Evolutionary conservation across 2,888 invertebrate genomes (phyloP).

Genomic region (Eristalis pertinax): DNA sequence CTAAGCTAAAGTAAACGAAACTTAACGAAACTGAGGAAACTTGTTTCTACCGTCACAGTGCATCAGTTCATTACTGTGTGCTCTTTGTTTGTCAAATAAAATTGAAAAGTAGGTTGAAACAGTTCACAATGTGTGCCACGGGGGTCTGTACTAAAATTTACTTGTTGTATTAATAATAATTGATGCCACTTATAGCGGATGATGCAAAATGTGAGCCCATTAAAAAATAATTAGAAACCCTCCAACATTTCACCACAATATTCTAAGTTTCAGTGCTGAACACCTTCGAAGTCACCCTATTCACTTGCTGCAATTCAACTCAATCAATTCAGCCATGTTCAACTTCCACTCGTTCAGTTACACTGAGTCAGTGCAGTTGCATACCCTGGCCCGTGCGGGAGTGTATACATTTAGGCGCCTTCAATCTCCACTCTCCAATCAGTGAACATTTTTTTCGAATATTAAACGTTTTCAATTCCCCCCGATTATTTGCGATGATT

Average conservation of each 20-base stretch:
- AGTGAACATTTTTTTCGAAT: background rate
- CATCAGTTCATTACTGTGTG: no score
- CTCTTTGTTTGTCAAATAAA: no score
- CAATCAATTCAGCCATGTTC: background rate
- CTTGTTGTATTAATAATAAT: no score
- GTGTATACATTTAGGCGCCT: constrained; percentile 47
- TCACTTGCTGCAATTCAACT: background rate
- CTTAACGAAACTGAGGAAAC: background rate
- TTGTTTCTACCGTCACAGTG: background rate
- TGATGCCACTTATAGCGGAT: no score
- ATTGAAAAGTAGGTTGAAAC: no score
- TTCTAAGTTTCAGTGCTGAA: background rate
- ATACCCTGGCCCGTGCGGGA: background rate
- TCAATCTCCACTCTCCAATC: background rate
- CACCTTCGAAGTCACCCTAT: background rate
- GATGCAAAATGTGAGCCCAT: no score
- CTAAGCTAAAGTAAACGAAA: no score
- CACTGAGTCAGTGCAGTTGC: constrained; percentile 1
- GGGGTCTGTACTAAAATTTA: no score
- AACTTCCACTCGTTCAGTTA: constrained; percentile 15
- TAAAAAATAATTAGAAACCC: no score
- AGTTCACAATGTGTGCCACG: no score
- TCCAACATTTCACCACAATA: no score
- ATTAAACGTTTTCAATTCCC: background rate
- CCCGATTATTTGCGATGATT: background rate